Conservation (phyloP, 2,888 invertebrate genomes). For the Patella pellucida region DNA sequence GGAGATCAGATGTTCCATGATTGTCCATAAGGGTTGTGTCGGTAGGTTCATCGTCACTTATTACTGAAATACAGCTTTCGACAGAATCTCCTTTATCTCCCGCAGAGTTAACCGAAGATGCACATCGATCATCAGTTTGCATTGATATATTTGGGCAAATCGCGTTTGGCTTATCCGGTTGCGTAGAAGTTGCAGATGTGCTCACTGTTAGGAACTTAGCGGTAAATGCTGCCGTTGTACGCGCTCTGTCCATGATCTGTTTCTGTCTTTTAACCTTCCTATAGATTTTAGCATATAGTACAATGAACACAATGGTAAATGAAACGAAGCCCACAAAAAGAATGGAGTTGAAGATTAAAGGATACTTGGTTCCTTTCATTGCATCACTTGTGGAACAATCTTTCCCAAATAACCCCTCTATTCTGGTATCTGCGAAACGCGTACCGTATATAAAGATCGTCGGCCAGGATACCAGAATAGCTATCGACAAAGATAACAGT, state of each 20-base stretch:
- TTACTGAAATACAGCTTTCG: too few species aligned
- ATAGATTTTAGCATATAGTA: slow-evolving; percentile 48
- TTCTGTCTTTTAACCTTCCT: slow-evolving; percentile 30
- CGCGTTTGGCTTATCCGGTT: too few species aligned
- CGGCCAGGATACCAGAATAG: slow-evolving; percentile 49
- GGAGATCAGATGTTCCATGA: too few species aligned
- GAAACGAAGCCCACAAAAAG: slow-evolving; percentile 47
- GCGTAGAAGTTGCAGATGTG: too few species aligned
- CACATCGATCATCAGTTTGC: background rate
- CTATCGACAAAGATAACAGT: slow-evolving; percentile 36
- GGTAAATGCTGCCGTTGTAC: background rate
- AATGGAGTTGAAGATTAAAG: slow-evolving; percentile 45
- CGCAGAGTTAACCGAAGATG: background rate
- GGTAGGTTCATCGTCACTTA: too few species aligned
- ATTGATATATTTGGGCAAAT: background rate
- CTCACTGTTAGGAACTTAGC: too few species aligned
- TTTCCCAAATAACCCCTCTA: slow-evolving; percentile 41
- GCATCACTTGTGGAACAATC: slow-evolving; percentile 53
- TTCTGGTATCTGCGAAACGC: slow-evolving; percentile 37
- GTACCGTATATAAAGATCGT: slow-evolving; percentile 47
- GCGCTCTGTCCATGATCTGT: slow-evolving; percentile 18
- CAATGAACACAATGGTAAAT: slow-evolving; percentile 34
- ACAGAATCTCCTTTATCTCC: too few species aligned
- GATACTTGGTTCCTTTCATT: slow-evolving; percentile 35
- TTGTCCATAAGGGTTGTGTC: too few species aligned